A percentile compares a stretch with the other conserved stretches of the same genome.
Evolutionary conservation across 2,113 vertebrate genomes (phyloP).

Genomic region (Ovis aries): DNA sequence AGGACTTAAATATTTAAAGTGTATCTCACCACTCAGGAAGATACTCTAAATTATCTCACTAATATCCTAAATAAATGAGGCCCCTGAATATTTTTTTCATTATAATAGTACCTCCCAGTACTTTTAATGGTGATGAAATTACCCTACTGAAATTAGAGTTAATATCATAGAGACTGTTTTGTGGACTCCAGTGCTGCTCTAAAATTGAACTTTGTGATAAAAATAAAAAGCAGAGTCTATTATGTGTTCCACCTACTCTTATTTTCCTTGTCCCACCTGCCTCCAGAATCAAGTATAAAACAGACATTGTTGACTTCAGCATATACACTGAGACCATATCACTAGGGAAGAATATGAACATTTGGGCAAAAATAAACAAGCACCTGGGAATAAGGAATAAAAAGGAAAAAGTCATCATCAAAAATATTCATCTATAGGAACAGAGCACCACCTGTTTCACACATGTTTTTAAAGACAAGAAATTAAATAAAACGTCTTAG

Average conservation of each 20-base stretch:
- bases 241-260: background rate
- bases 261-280: background rate
- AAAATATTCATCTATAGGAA: background rate
- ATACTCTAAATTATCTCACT: background rate
- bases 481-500: background rate
- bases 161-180: background rate
- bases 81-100: background rate
- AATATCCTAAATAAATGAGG: background rate
- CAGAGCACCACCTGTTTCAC: background rate
- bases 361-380: background rate
- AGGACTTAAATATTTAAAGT: background rate
- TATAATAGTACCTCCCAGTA: background rate
- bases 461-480: background rate
- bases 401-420: background rate
- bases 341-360: background rate
- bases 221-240: background rate
- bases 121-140: background rate
- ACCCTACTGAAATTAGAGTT: background rate
- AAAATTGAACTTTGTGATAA: background rate
- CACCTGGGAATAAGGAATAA: background rate
- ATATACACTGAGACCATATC: background rate
- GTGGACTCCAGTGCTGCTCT: background rate
- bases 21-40: background rate
- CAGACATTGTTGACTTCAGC: background rate
- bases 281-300: background rate